These are phyloP conservation scores for Coleophora deauratella DNA, from an alignment of 2,888 invertebrate species.

Conservation along the genomic window DNA sequence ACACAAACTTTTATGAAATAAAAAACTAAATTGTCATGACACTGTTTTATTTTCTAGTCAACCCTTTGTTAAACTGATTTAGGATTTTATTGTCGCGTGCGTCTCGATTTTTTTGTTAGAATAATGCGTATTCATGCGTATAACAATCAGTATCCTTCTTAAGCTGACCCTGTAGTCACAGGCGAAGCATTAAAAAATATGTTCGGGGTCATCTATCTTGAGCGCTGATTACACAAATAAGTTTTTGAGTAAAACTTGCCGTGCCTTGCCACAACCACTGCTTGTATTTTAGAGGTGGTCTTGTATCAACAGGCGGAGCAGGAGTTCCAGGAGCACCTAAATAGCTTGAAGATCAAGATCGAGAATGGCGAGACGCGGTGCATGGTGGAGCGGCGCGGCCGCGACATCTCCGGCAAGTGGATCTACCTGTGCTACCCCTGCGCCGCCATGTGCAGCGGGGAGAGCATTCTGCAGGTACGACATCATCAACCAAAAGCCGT, in stretches of 20 bases:
- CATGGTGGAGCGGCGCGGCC: conserved; percentile 62
- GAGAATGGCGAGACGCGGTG: conserved; percentile 55
- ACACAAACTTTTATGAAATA: conserved; percentile 23
- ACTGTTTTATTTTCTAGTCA: conserved; percentile 39
- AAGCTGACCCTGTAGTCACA: no score
- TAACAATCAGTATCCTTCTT: no score
- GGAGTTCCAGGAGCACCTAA: conserved; percentile 58
- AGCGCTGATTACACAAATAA: no score
- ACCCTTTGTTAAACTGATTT: conserved; percentile 15
- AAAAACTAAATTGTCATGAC: conserved; percentile 25
- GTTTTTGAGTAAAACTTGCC: no score
- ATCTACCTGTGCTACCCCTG: conserved; percentile 70
- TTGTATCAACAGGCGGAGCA: conserved; percentile 45
- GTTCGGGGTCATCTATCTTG: not conserved
- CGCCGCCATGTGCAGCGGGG: conserved; percentile 63
- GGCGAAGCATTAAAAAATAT: no score
- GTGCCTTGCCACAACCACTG: no score
- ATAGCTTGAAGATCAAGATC: conserved; percentile 57
- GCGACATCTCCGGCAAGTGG: conserved; percentile 60
- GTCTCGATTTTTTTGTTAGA: not conserved
- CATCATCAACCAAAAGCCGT: no score
- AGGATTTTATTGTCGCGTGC: no score
- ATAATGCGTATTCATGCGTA: no score
- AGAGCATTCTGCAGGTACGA: conserved; percentile 55
- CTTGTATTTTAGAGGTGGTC: no score